phyloP scores from a whole-genome alignment of 2,888 invertebrate species.

The Suillia variegata region DNA sequence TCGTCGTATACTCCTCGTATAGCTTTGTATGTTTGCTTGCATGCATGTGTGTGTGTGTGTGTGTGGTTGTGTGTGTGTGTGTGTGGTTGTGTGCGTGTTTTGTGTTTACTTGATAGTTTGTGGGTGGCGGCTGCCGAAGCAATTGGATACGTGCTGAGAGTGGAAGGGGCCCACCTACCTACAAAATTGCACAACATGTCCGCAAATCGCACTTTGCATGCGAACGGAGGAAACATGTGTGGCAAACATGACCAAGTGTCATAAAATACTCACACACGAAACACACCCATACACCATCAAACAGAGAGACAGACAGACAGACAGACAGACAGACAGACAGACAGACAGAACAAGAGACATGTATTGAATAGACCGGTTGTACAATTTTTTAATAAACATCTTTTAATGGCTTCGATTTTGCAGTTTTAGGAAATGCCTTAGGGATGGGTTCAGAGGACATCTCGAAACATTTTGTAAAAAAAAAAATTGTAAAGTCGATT shows the following conservation, averaged over 20 bases:
- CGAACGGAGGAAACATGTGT: conserved; percentile 28
- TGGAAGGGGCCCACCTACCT: too few species aligned
- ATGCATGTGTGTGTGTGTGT: too few species aligned
- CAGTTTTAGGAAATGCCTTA: too few species aligned
- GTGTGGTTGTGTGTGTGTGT: not conserved
- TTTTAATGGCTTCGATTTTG: too few species aligned
- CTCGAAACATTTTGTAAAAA: too few species aligned
- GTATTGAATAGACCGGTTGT: too few species aligned
- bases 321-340: not conserved
- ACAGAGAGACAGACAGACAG: not conserved
- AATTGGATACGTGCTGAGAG: not conserved
- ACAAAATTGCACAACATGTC: not conserved
- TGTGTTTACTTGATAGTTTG: not conserved
- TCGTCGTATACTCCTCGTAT: too few species aligned
- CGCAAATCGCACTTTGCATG: not conserved
- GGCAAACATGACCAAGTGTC: conserved; percentile 33
- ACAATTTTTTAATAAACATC: too few species aligned
- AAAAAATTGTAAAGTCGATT: too few species aligned
- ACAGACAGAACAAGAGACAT: too few species aligned
- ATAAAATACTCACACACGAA: conserved; percentile 25
- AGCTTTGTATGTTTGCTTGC: too few species aligned
- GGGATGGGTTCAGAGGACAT: too few species aligned
- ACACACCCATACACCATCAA: not conserved
- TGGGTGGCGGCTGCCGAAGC: not conserved
- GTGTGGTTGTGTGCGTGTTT: not conserved